Percentiles rank a stretch among this genome's conserved stretches.
Conservation (phyloP, 53 echinoderm and acorn worm genomes). For the Henricia sp. region DNA sequence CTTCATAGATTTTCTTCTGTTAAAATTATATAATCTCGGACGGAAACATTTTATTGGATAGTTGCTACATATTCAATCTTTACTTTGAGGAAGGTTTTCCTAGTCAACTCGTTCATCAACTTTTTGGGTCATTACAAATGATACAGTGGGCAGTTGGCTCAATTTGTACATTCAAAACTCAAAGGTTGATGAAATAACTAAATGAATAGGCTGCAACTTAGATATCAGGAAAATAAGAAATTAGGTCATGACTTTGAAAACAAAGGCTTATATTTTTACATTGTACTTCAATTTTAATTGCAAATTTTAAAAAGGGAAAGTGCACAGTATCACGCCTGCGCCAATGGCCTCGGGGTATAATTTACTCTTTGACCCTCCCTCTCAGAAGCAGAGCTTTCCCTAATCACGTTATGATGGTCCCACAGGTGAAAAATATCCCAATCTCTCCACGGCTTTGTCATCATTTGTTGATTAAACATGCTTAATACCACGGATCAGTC, state of each 20-base stretch:
- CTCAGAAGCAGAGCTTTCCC: background rate
- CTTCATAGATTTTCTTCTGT: too few relatives aligned
- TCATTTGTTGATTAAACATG: slow-evolving; percentile 33
- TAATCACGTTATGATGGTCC: slow-evolving; percentile 41
- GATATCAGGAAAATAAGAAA: too few relatives aligned
- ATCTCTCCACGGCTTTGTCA: slow-evolving; percentile 18
- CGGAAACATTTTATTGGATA: too few relatives aligned
- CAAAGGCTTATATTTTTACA: too few relatives aligned
- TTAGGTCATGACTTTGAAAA: too few relatives aligned
- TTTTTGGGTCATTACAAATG: too few relatives aligned
- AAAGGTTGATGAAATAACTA: background rate
- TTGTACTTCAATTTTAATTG: background rate
- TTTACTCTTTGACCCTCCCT: slow-evolving; percentile 42
- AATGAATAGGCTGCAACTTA: background rate
- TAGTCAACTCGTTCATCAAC: too few relatives aligned
- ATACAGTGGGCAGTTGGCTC: too few relatives aligned
- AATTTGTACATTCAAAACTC: background rate
- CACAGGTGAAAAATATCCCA: slow-evolving; percentile 23
- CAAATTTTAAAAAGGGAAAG: background rate
- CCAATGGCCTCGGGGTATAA: slow-evolving; percentile 1
- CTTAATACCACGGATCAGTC: slow-evolving; percentile 1
- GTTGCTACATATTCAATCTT: too few relatives aligned
- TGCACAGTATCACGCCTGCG: background rate
- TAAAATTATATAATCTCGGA: too few relatives aligned
- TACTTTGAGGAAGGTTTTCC: too few relatives aligned